Evolutionary conservation across 2,113 vertebrate genomes (phyloP).

Genomic region (Rissa tridactyla): DNA sequence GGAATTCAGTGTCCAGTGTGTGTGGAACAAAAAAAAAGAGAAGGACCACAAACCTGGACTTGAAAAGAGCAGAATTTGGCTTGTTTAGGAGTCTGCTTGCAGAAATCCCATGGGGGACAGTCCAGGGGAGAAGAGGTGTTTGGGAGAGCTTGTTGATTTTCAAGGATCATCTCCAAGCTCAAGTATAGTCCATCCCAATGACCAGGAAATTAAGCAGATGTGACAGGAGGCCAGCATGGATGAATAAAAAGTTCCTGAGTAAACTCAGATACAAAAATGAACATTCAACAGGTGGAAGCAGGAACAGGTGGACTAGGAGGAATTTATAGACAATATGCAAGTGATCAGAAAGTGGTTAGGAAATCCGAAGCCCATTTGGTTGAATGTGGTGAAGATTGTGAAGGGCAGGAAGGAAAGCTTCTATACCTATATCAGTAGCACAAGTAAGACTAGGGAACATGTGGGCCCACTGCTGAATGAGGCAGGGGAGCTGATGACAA

Average conservation of each 20-base stretch:
- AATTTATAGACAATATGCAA: neutral
- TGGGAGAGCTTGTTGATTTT: neutral
- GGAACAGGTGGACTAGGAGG: neutral
- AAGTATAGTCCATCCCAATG: neutral
- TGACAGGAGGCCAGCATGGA: neutral
- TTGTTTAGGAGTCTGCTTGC: neutral
- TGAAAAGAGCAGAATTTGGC: neutral
- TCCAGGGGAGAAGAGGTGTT: neutral
- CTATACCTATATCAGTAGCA: neutral
- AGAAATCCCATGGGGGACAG: neutral
- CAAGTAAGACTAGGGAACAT: neutral
- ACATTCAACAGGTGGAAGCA: neutral
- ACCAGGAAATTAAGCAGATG: neutral
- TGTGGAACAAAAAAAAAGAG: neutral
- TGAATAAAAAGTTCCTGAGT: neutral
- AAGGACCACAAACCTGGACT: neutral
- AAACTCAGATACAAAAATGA: neutral
- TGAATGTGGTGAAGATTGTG: neutral
- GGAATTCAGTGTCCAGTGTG: neutral
- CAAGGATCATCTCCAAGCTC: neutral
- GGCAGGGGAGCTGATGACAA: neutral
- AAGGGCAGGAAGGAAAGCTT: neutral
- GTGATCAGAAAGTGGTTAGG: neutral
- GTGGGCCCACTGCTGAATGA: neutral
- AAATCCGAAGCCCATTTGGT: neutral